Evolutionary conservation across 1,140 invertebrate species (phyloP), one percentile per base, ranked within the genome.

Genomic region (Aphelenchoides fujianensis): DNA sequence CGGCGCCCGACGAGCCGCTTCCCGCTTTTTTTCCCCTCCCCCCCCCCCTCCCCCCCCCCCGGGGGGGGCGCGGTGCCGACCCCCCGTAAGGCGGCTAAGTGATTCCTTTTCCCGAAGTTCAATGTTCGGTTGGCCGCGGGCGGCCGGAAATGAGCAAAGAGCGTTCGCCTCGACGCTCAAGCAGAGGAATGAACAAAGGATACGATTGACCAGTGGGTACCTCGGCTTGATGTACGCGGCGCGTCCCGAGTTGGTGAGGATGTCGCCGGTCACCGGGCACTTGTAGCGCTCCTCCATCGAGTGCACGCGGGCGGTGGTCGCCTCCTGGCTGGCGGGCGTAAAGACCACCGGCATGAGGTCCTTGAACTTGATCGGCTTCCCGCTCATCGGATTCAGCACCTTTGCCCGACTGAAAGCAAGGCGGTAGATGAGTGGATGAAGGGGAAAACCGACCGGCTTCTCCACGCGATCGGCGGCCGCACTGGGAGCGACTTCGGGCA

Each of bases 261-360:
- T 89, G 87, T 99, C 97, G 85, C 94, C 91, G 31, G 95, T 98
- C 0, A 99, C 91, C 2, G 96, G 91, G 86, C 97, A 99, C 89
- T 95, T 95, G 84, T 96, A 99, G 82, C 94, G 88, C 59, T 92
- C 92, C 84, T 66, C 62, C 77, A 64, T 59, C 35, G 27, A 77
- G 27, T 64, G 53, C 53, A 48, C 23, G 37, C 34, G 69, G 59
- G 59, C 34, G 72, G 30, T 62, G 68, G 53, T 9, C 31, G 16
- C 84, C 32, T 84, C 78, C 68, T 88, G 85, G 74, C 92, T 92
- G 0, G 96, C 90, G 75, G 90, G 86, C 0, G 92, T 97, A 85
- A 98, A 98, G 83, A 95, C 94, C 0, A 99, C 90, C 75, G 91
- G 88, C 79, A 98, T 91, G 7, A 98, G 87, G 87, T 98, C 93